phyloP scores from a whole-genome alignment of 2,113 vertebrate genomes.

The Sceloporus undulatus region DNA sequence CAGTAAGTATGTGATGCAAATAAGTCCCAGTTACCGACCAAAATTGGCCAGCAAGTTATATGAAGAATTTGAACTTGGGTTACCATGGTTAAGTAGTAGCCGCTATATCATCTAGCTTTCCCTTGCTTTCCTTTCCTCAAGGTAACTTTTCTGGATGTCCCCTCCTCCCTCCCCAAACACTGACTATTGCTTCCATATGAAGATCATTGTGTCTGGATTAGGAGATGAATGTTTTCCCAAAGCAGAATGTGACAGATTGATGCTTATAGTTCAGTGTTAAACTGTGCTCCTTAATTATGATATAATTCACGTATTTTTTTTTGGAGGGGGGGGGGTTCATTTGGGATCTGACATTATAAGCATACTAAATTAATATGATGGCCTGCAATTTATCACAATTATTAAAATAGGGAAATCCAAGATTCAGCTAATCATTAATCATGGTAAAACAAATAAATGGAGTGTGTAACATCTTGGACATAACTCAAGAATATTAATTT shows the following conservation, averaged over 20 bases:
- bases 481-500: conserved; percentile 62
- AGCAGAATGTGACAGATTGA: conserved; percentile 35
- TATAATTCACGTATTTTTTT: conserved; percentile 56
- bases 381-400: conserved; percentile 67
- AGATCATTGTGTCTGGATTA: not conserved
- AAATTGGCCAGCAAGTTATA: no score
- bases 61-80: no score
- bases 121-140: not conserved
- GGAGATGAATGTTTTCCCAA: not conserved
- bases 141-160: not conserved
- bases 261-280: conserved; percentile 44
- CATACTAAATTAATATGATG: conserved; percentile 64
- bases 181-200: not conserved
- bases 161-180: no score
- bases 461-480: conserved; percentile 58
- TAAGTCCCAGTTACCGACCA: no score
- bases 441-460: conserved; percentile 67
- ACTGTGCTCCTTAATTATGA: conserved; percentile 61
- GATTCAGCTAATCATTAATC: conserved; percentile 67
- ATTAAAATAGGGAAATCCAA: conserved; percentile 65
- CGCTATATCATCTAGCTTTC: not conserved
- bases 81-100: no score
- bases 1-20: no score
- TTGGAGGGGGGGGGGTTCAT: not conserved
- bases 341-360: conserved; percentile 65